Evolutionary conservation across 2,113 vertebrate genomes (phyloP).

Genomic region (Tachuris rubrigastra): DNA sequence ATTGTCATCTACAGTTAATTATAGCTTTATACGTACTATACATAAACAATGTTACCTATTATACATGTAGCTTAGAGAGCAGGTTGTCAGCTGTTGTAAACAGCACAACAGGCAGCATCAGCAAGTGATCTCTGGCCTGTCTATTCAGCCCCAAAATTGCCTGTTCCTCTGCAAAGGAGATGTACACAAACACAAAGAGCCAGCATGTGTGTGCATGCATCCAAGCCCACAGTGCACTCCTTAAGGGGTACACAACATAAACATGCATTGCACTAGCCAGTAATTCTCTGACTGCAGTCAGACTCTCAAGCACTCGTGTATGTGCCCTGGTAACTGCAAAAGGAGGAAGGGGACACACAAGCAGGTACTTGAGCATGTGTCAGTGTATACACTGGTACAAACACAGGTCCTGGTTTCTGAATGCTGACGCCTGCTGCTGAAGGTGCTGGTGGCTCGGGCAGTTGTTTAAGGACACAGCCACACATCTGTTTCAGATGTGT

Average conservation of each 20-base stretch:
- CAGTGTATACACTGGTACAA: fast-evolving
- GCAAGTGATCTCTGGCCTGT: not conserved
- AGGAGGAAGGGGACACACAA: not conserved
- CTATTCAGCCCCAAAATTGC: not conserved
- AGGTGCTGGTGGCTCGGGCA: not conserved
- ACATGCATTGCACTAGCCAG: not conserved
- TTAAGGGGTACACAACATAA: not conserved
- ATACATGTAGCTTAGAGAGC: not conserved
- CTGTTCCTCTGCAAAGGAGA: not conserved
- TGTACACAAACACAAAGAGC: not conserved
- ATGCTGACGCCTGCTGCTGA: not conserved
- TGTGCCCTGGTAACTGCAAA: not conserved
- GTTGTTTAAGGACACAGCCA: not conserved
- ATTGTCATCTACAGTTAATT: conserved; percentile 77
- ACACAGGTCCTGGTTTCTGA: not conserved
- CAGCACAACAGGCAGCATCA: not conserved
- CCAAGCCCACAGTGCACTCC: not conserved
- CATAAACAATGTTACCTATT: conserved; percentile 61
- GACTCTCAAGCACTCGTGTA: not conserved
- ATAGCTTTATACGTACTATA: conserved; percentile 64
- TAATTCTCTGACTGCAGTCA: not conserved
- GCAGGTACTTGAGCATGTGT: not conserved
- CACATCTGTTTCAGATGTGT: fast-evolving
- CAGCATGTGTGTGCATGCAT: not conserved
- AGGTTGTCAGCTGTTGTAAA: not conserved